Percentiles rank a stretch among this genome's conserved stretches.
These are phyloP conservation scores for Paralvinella palmiformis DNA, from an alignment of 1,140 invertebrate genomes.

Conservation along the genomic window DNA sequence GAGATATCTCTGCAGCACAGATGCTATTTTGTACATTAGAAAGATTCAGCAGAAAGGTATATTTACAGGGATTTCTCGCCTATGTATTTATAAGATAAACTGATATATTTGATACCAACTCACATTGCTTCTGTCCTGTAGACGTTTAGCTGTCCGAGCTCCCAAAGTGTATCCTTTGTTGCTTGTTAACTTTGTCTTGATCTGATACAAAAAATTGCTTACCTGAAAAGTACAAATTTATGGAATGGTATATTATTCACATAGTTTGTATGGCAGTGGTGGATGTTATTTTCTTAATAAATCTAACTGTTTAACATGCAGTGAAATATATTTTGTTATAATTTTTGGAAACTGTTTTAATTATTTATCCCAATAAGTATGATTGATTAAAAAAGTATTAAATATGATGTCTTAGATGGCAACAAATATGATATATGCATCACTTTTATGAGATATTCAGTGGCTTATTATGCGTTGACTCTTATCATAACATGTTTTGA, in stretches of 20 bases:
- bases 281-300: background rate
- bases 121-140: constrained; percentile 20
- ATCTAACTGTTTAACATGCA: too few relatives aligned
- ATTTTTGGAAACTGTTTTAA: too few relatives aligned
- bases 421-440: too few relatives aligned
- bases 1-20: too few relatives aligned
- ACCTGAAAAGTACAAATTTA: constrained; percentile 25
- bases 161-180: constrained; percentile 42
- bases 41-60: background rate
- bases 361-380: too few relatives aligned
- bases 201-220: constrained; percentile 38
- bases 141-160: constrained; percentile 37
- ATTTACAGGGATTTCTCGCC: background rate
- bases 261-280: background rate
- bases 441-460: too few relatives aligned
- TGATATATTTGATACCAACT: constrained; percentile 20
- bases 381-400: too few relatives aligned
- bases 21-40: too few relatives aligned
- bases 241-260: background rate
- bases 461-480: too few relatives aligned
- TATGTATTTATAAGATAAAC: background rate
- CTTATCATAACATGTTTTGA: too few relatives aligned
- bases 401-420: too few relatives aligned
- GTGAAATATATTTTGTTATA: too few relatives aligned
- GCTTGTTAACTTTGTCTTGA: constrained; percentile 36